Evolutionary conservation across 2,113 vertebrate genomes (phyloP), one percentile per base, ranked within the genome.

Genomic region (Octodon degus): DNA sequence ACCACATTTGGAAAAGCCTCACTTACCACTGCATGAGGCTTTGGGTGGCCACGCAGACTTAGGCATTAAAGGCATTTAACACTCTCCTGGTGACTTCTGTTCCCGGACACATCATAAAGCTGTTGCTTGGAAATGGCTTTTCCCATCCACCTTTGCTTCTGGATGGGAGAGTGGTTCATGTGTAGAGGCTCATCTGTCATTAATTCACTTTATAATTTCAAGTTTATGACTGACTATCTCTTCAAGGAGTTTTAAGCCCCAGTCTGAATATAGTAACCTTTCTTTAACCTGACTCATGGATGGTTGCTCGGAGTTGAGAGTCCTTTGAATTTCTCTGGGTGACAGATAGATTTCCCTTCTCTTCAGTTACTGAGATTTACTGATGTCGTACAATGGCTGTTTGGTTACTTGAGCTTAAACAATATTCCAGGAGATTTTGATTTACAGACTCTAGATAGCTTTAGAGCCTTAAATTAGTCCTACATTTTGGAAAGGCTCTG

Each of bases 331-430:
- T 95, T 88, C 4, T 40, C 14, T 80, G 30, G 1, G 34, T 90
- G 63, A 87, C 85, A 84, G 91, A 96, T 84, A 37, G 19, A 93
- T 88, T 90, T 92, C 8, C 6, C 70, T 76, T 74, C 82, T 86
- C 43, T 90, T 93, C 63, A 90, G 50, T 13, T 79, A 50, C 19
- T n/a, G 70, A 93, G 17, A 97, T 65, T 37, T 40, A n/a, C 16
- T 65, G 34, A 67, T 55, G 86, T 86, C 27, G 70, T 86, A 16
- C 2, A n/a, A 24, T 25, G 86, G 13, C 22, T 92, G 37, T 50
- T 40, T 79, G 50, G n/a, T 47, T 60, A 43, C 32, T 14, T 67
- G 50, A 83, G 34, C 8, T 87, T 63, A 89, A 83, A 70, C 53
- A 91, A 86, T 50, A 34, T 55, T 65, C 16, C 16, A 53, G 37